Base-by-base conservation (phyloP, 2,888 invertebrate species). In the Rotaria magnacalcarata region DNA sequence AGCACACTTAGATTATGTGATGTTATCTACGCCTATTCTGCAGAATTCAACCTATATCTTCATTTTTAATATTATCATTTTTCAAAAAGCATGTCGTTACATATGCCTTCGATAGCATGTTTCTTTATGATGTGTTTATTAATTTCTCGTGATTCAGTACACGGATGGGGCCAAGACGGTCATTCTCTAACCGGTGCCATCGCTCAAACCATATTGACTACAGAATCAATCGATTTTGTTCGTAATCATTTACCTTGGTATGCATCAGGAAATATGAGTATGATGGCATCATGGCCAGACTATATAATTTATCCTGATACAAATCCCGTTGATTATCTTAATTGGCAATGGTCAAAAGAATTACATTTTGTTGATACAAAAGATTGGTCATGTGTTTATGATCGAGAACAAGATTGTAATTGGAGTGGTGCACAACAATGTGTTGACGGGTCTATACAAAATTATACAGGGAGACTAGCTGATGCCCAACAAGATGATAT, bases 211-310 rank as follows among this genome's bases (percentile, higher is more conserved):
- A 4, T 47, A 24, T n/a, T 80, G 3, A 80, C 24, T 10, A 16
- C 24, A 0, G 24, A 43, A n/a, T 80, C 80, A 47, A 24, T n/a
- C 24, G 47, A 8, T 19, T 80, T 80, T 47, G 80, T 47, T 80
- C 80, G 80, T 80, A n/a, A 80, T 80, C 80, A 47, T 47, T 80
- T 80, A n/a, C 80, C 80, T 2, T 80, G 80, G 80, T 80, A 80
- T 80, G 47, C 80, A 47, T 43, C 47, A 43, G 80, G 80, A 80
- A 80, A 80, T n/a, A 47, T 80, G 2, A 80, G 80, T 80, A 80
- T 80, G 80, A n/a, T 80, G 24, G 21, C 80, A n/a, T 80, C 80
- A 47, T 80, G 80, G 80, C 80, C 80, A 7, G 80, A 80, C 47
- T 47, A 24, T 24, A 80, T 80, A 8, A 43, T 80, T n/a, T 80